Conservation (phyloP, 2,888 invertebrate genomes). For the Mayetiola destructor region DNA sequence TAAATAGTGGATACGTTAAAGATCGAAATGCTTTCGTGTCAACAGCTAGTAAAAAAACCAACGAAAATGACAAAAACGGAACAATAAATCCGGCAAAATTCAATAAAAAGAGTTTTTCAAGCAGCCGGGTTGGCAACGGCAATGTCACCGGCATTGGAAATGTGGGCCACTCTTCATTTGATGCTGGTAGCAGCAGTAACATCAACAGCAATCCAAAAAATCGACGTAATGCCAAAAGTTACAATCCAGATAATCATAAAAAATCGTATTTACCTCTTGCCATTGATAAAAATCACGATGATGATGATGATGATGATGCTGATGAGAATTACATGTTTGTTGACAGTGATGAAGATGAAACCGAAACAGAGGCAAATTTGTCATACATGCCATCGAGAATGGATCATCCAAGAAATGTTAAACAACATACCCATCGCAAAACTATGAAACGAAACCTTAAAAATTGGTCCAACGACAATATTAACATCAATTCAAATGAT, state of each 20-base stretch:
- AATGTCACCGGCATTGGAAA: neutral
- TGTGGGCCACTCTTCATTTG: neutral
- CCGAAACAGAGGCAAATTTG: constrained; percentile 21
- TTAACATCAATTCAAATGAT: no score
- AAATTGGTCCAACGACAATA: no score
- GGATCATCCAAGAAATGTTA: constrained; percentile 15
- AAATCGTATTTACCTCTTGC: neutral
- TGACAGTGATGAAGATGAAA: neutral
- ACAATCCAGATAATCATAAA: constrained; percentile 7
- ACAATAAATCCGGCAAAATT: constrained; percentile 15
- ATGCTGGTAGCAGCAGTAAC: no score
- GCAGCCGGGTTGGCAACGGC: neutral
- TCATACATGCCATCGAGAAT: constrained; percentile 18
- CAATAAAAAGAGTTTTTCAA: constrained; percentile 10
- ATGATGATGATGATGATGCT: neutral
- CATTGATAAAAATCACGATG: neutral
- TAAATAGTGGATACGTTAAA: constrained; percentile 19
- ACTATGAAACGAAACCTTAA: constrained; percentile 1
- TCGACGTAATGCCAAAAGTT: constrained; percentile 6
- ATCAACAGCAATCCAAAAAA: constrained; percentile 13
- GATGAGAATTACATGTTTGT: no score
- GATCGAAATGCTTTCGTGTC: constrained; percentile 18
- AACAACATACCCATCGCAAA: constrained; percentile 16
- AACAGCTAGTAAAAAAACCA: neutral
- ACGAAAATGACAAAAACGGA: constrained; percentile 8